Base-by-base conservation (phyloP, 2,113 vertebrate genomes). In the Sterrhoptilus dennistouni region DNA sequence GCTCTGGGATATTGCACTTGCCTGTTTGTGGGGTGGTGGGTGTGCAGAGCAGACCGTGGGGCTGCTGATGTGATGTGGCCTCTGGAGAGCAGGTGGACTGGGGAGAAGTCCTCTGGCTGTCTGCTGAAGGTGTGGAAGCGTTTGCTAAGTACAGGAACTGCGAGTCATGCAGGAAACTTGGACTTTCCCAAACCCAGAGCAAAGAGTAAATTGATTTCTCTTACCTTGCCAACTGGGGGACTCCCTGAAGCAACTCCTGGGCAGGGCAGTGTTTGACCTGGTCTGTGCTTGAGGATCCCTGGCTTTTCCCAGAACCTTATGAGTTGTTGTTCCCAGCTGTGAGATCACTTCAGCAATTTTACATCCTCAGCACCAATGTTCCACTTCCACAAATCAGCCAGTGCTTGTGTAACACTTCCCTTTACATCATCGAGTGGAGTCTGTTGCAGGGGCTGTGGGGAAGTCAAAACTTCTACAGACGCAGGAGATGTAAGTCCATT, bases 31-130 rank as follows among this genome's bases (percentile, higher is more conserved):
- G 29, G 4, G 38, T 1, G 11, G 10, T 3, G 6, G 5, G 3
- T 0, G 3, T 14, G 5, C 8, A 2, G 74, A 23, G 42, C 24
- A 3, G 20, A 9, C 16, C 0, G 3, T 7, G 3, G 33, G 5
- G 20, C 23, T 44, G 29, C 57, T 0, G 11, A 13, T 6, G 1
- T 1, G 14, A 11, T 8, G 2, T 1, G 28, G 14, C 9, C 18
- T 50, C 49, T 53, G 1, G 7, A 19, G 16, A 9, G 36, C 61
- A 27, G 42, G 9, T 9, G 44, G 27, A 21, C 12, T 10, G 52
- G 12, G 9, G 11, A 33, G 23, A 4, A 8, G 4, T 5, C 19
- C 54, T 75, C 72, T 5, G 27, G 42, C 12, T 45, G 7, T 29
- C 21, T 71, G 68, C 35, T 12, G 42, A 17, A n/a, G 22, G 6